Evolutionary conservation across 2,888 invertebrate genomes (phyloP).

Genomic region (Pollenia amentaria): DNA sequence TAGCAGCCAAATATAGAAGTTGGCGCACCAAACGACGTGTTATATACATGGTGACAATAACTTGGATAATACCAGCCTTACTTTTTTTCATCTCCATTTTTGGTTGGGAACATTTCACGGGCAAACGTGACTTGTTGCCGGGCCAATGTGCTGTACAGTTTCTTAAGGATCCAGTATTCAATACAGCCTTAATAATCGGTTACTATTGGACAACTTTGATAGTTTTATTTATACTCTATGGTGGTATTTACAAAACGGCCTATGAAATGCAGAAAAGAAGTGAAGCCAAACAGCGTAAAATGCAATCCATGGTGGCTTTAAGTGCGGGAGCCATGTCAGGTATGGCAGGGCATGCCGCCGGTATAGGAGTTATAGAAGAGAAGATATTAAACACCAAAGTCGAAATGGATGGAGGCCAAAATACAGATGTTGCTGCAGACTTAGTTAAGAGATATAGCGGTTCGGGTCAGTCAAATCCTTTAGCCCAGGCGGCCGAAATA

Average conservation of each 20-base stretch:
- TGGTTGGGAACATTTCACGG: conserved; percentile 99
- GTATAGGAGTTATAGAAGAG: conserved; percentile 91
- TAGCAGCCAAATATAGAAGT: conserved; percentile 97
- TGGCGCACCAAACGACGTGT: conserved; percentile 98
- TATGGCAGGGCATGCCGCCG: conserved; percentile 94
- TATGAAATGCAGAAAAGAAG: conserved; percentile 99
- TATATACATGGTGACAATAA: conserved; percentile 97
- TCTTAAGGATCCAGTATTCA: conserved; percentile 98
- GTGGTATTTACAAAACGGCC: conserved; percentile 98
- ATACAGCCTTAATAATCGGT: conserved; percentile 97
- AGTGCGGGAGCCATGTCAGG: conserved; percentile 96
- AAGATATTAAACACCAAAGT: conserved; percentile 81
- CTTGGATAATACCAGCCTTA: conserved; percentile 98
- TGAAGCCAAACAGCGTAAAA: conserved; percentile 97
- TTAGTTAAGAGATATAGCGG: conserved; percentile 79
- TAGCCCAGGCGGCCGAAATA: conserved; percentile 78
- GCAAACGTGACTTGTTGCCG: conserved; percentile 93
- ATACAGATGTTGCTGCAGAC: conserved; percentile 80
- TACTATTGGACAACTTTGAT: conserved; percentile 99
- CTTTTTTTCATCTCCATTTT: conserved; percentile 99
- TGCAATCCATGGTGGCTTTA: conserved; percentile 96
- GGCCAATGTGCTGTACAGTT: conserved; percentile 98
- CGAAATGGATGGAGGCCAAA: conserved; percentile 76
- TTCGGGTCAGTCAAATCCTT: conserved; percentile 80
- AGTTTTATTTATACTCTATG: conserved; percentile 97